Evolutionary conservation across 1,140 invertebrate species (phyloP).

Genomic region (Panagrolaimus sp.): DNA sequence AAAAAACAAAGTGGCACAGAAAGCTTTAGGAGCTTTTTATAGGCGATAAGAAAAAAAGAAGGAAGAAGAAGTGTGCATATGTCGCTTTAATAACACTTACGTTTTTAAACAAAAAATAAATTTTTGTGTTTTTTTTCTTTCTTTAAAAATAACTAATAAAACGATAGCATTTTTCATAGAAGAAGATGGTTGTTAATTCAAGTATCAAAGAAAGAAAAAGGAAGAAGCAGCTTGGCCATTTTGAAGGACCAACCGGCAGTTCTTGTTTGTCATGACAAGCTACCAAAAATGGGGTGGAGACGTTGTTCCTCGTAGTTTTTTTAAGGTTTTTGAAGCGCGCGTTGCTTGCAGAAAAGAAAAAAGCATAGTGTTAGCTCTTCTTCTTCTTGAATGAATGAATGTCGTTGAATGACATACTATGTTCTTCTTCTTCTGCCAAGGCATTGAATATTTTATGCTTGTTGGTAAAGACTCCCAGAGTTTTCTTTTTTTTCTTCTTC

Average conservation of each 20-base stretch:
- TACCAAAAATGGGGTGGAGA: conserved; percentile 11
- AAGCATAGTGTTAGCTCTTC: background rate
- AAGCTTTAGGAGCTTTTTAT: too few species aligned
- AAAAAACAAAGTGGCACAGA: too few species aligned
- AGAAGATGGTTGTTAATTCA: too few species aligned
- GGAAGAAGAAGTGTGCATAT: too few species aligned
- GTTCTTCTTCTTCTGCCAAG: background rate
- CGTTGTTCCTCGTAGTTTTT: background rate
- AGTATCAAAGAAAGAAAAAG: too few species aligned
- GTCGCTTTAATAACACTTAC: too few species aligned
- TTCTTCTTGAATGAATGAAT: conserved; percentile 15
- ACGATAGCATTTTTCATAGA: too few species aligned
- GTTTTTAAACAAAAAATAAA: too few species aligned
- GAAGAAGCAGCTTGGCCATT: conserved; percentile 3
- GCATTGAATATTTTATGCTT: conserved; percentile 15
- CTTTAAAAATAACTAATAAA: too few species aligned
- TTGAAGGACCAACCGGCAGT: conserved; percentile 9
- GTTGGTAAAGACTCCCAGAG: conserved; percentile 5
- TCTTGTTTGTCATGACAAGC: conserved; percentile 12
- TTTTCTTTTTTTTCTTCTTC: background rate
- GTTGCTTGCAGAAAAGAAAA: background rate
- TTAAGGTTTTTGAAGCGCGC: conserved; percentile 8
- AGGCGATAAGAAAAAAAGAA: too few species aligned
- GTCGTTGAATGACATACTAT: conserved; percentile 12
- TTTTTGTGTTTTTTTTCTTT: too few species aligned